These are phyloP conservation scores for Chrysolina oricalcia DNA, from an alignment of 2,888 invertebrate species.

Conservation along the genomic window DNA sequence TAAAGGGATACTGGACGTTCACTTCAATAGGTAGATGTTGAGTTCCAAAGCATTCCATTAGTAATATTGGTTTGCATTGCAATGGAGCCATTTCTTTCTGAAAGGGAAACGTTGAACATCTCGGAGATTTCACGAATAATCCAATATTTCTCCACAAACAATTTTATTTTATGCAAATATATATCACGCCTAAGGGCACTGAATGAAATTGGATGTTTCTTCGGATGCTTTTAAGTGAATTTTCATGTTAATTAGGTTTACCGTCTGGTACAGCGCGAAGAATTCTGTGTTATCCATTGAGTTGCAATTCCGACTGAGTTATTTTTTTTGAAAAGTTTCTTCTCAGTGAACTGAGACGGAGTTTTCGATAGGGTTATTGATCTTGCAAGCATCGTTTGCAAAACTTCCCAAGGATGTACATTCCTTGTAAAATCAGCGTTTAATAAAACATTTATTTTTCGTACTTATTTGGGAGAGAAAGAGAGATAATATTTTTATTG, in stretches of 20 bases:
- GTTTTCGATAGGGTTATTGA: not conserved
- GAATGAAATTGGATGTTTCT: constrained; percentile 17
- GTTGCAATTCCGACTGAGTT: not conserved
- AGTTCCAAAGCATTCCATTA: constrained; percentile 49
- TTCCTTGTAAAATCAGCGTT: too few species aligned
- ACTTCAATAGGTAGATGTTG: not conserved
- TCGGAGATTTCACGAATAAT: not conserved
- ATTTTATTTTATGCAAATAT: constrained; percentile 23
- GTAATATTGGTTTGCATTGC: constrained; percentile 53
- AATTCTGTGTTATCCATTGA: not conserved
- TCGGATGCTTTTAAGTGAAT: constrained; percentile 1
- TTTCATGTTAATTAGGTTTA: constrained; percentile 9
- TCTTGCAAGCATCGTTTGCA: not conserved
- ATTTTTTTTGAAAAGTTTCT: not conserved
- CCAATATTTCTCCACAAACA: constrained; percentile 13
- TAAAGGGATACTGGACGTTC: not conserved
- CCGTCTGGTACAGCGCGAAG: constrained; percentile 4
- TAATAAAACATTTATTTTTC: too few species aligned
- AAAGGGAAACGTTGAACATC: not conserved
- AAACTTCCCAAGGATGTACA: not conserved
- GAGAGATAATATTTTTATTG: too few species aligned
- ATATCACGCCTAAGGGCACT: constrained; percentile 16
- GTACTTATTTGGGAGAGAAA: too few species aligned
- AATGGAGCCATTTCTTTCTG: constrained; percentile 44
- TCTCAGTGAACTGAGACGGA: not conserved